Conservation (phyloP, 2,113 vertebrate genomes). For the Orientallactaga bullata region DNA sequence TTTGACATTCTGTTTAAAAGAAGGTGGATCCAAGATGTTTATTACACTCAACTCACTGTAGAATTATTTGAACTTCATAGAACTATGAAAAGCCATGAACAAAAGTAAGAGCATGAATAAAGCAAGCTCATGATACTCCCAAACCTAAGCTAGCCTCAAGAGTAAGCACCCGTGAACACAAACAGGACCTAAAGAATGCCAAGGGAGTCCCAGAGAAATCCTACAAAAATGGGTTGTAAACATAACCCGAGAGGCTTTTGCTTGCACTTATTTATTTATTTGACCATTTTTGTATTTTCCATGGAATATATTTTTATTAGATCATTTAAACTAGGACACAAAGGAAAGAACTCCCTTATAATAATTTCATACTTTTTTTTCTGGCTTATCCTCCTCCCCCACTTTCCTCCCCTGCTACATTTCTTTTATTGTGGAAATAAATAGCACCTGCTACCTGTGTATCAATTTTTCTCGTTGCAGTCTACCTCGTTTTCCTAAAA, state of each 20-base stretch:
- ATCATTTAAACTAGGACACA: neutral
- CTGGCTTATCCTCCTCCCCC: neutral
- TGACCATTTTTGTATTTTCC: neutral
- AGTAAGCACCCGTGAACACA: neutral
- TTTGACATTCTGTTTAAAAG: constrained; percentile 22
- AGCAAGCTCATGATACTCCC: neutral
- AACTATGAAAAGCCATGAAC: neutral
- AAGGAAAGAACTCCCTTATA: neutral
- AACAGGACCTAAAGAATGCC: neutral
- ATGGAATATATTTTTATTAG: neutral
- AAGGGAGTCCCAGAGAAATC: neutral
- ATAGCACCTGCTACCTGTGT: neutral
- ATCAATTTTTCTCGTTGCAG: neutral
- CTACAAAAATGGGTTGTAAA: neutral
- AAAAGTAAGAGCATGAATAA: neutral
- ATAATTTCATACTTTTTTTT: too few species aligned
- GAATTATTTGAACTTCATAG: neutral
- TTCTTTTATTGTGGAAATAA: constrained; percentile 20
- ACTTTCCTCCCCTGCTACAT: neutral
- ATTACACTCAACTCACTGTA: neutral
- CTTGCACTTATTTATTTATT: neutral
- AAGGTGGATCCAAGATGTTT: constrained; percentile 16
- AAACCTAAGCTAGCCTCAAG: neutral
- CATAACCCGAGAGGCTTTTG: neutral
- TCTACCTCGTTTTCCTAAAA: constrained; percentile 45